Evolutionary conservation across 1,140 invertebrate species (phyloP), one percentile per base, ranked within the genome.

Genomic region (Drosophila mayri): DNA sequence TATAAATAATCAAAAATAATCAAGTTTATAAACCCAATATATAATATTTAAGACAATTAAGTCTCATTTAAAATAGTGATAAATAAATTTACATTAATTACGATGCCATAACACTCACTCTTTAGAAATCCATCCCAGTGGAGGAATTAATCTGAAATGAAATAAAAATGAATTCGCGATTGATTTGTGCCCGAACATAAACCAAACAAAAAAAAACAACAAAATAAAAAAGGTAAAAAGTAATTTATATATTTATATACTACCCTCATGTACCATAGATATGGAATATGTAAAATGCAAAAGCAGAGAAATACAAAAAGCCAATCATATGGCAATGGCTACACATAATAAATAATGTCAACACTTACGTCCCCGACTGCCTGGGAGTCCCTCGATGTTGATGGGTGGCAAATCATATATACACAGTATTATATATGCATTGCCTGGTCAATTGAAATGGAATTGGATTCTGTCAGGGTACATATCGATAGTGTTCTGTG

Each of bases 401-500:
- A 75, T 63, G 74, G 66, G 74, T 58, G 73, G 76, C 84, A 87
- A 88, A 87, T 88, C 83, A 83, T 87, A 83, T 87, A 77, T 70
- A 82, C 65, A 79, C 61, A 68, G 43, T 82, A 86, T 86, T 86
- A 86, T 80, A 80, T 88, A 87, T 87, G 83, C 83, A 87, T 87
- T 84, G 84, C 61, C 80, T 79, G 83, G 83, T 87, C 83, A 88
- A 87, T 87, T 83, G 84, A 87, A 88, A 87, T 84, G 84, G 82
- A 87, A 87, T 87, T 87, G 83, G 83, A 87, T 87, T 88, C 83
- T 88, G 84, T 88, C 83, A 82, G 71, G 79, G 63, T 46, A 70
- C 59, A 74, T 75, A 84, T 84, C 80, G 79, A 67, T 83, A 80
- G 71, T 50, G 71, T 43, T 25, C 44, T 47, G 71, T 38, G 32